These are phyloP conservation scores for Hippocampus abdominalis DNA, from an alignment of 2,113 vertebrate species.

Conservation along the genomic window DNA sequence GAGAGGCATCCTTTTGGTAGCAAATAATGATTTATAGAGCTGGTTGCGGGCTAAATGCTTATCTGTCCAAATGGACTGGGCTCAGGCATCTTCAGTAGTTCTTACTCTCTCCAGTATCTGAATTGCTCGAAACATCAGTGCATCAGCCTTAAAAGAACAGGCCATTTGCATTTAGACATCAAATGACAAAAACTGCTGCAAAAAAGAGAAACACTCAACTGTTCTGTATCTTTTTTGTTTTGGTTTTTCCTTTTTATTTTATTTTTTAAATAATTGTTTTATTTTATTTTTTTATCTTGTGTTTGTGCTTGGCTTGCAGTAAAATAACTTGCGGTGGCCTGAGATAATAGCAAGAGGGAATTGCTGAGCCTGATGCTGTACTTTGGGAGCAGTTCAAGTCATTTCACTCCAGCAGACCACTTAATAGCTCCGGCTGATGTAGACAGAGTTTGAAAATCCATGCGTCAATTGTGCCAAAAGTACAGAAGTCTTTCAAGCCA, in stretches of 20 bases:
- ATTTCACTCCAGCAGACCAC: slow-evolving; percentile 65
- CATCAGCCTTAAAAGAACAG: slow-evolving; percentile 9
- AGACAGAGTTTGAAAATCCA: slow-evolving; percentile 58
- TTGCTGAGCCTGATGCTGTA: slow-evolving; percentile 58
- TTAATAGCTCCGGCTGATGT: slow-evolving; percentile 64
- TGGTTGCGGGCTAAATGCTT: not conserved
- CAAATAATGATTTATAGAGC: slow-evolving; percentile 6
- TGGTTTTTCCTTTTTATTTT: slow-evolving; percentile 18
- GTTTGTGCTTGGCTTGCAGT: slow-evolving; percentile 61
- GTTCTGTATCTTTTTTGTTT: slow-evolving; percentile 1
- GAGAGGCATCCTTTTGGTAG: not conserved
- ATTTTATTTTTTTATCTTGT: slow-evolving; percentile 49
- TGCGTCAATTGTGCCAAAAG: slow-evolving; percentile 51
- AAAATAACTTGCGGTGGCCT: slow-evolving; percentile 64
- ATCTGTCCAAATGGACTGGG: not conserved
- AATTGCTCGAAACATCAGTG: not conserved
- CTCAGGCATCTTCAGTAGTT: slow-evolving; percentile 5
- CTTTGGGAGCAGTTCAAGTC: slow-evolving; percentile 60
- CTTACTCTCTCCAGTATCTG: not conserved
- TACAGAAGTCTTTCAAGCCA: slow-evolving; percentile 25
- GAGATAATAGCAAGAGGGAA: slow-evolving; percentile 56
- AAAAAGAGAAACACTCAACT: slow-evolving; percentile 18
- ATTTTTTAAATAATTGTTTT: no score
- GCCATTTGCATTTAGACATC: slow-evolving; percentile 33
- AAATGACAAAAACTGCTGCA: slow-evolving; percentile 23